Evolutionary conservation across 2,888 invertebrate genomes (phyloP), one percentile per base, ranked within the genome.

Genomic region (Anticlea derivata): DNA sequence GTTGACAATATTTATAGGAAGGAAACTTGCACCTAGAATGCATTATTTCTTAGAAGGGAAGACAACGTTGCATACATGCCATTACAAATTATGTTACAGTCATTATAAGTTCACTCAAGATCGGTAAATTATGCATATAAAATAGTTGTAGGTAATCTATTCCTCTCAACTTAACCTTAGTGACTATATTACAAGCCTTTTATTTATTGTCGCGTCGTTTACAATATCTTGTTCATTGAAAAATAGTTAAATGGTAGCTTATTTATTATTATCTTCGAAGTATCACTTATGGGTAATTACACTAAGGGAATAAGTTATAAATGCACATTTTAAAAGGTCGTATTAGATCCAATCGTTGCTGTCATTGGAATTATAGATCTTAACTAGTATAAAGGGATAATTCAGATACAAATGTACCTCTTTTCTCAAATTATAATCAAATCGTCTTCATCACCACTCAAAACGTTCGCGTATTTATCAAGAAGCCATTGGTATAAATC

Each of bases 1-100:
- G 27, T 49, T 29, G 46, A 49, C 60, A 53, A 61, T 73, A 75
- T 78, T 70, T 78, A 77, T 76, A 76, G 49, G 50, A 53, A 58
- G 33, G 17, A 48, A 55, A 43, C 54, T 30, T 61, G 55, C 39
- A 49, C 58, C 33, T 44, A 35, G 51, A 60, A 50, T 50, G 12
- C 34, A 40, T 46, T 63, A 61, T 51, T 69, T 58, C 65, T 61
- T 20, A 58, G 64, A 65, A 67, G 48, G 61, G 55, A 60, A 61
- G 35, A 48, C 40, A 58, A 59, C 52, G 61, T 61, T 56, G 62
- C 63, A 67, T 63, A 59, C 63, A 72, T 75, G 68, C 65, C 68
- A 47, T 34, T 58, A 47, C 49, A 60, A 55, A 67, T 70, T 66
- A 73, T 62, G 45, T 55, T 51, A 45, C 57, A 49, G 29, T 53